Conservation (phyloP, 2,797 vertebrate genomes). For the Scolopax bukidnonensis region DNA sequence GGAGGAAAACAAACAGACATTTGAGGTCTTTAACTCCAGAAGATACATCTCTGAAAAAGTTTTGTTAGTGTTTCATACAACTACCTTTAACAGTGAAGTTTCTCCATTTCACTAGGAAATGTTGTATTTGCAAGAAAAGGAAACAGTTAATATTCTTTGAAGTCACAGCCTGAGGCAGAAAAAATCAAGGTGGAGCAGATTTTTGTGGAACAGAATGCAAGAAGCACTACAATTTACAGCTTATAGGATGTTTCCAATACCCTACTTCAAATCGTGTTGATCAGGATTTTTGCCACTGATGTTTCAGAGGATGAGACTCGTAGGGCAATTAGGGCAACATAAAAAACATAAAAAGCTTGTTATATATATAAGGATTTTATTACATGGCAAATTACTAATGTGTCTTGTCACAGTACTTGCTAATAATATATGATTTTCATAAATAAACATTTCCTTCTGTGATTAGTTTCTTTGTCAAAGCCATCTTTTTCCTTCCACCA, state of each 20-base stretch:
- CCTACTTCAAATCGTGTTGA: neutral
- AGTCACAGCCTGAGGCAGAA: neutral
- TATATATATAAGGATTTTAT: neutral
- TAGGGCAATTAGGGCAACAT: neutral
- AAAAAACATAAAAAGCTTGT: neutral
- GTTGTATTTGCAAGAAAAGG: neutral
- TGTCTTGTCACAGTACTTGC: neutral
- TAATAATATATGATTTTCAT: neutral
- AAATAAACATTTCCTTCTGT: neutral
- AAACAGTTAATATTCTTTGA: neutral
- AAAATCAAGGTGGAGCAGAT: neutral
- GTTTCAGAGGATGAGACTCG: neutral
- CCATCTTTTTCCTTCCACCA: neutral
- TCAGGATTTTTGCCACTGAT: neutral
- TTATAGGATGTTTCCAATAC: neutral
- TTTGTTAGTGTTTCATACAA: neutral
- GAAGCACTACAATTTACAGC: rapidly evolving
- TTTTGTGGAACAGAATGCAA: neutral
- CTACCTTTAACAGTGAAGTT: neutral
- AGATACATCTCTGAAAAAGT: neutral
- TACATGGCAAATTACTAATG: neutral
- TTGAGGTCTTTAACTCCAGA: neutral
- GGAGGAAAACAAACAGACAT: neutral
- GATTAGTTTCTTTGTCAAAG: neutral
- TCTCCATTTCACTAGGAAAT: neutral